Conservation (phyloP, 1,140 invertebrate species). For the Frieseomelitta varia region DNA sequence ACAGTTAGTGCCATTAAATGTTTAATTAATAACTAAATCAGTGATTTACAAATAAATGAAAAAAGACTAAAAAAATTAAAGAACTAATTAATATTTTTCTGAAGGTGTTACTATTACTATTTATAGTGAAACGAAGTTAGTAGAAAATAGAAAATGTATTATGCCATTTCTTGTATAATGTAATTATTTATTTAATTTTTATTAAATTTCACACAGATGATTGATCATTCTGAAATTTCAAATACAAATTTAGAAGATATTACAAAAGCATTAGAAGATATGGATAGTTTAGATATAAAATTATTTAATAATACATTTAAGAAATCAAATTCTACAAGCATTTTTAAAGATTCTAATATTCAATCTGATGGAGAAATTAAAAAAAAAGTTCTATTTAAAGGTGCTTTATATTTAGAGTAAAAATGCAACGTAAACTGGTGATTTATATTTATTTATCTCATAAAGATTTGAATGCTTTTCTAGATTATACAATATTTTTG, state of each 20-base stretch:
- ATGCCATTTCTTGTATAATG: not conserved
- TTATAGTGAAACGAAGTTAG: not conserved
- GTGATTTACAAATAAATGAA: not conserved
- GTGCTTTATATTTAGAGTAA: constrained; percentile 44
- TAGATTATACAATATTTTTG: not conserved
- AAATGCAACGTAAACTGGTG: not conserved
- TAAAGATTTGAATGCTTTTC: not conserved
- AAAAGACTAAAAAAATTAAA: not conserved
- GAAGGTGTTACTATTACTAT: not conserved
- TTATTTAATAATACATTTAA: constrained; percentile 45
- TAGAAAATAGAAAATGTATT: not conserved
- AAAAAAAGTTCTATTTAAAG: constrained; percentile 69
- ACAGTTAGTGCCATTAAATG: not conserved
- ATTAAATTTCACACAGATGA: constrained; percentile 3
- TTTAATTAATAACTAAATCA: not conserved
- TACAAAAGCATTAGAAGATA: constrained; percentile 38
- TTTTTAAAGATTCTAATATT: constrained; percentile 22
- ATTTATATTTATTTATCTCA: not conserved
- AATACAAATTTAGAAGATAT: constrained; percentile 38
- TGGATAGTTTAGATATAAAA: constrained; percentile 38
- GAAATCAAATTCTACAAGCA: constrained; percentile 26
- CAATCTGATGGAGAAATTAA: constrained; percentile 38
- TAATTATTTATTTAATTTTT: not conserved
- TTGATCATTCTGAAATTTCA: constrained; percentile 11
- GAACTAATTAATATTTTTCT: not conserved